Evolutionary conservation across 2,113 vertebrate genomes (phyloP).

Genomic region (Pleuronectes platessa): DNA sequence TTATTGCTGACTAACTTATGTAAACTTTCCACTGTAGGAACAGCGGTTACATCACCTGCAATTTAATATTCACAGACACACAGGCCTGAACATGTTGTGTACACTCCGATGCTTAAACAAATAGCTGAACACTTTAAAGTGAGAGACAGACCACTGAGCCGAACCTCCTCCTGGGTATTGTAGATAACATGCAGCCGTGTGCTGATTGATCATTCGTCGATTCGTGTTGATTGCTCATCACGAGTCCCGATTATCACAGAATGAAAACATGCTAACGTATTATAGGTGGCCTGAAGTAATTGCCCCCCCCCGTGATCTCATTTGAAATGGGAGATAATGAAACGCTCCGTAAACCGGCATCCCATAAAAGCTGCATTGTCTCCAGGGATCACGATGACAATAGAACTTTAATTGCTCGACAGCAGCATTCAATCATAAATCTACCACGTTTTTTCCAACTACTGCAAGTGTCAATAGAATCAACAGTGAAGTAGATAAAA

Average conservation of each 20-base stretch:
- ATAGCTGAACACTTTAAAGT: neutral
- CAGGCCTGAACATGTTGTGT: neutral
- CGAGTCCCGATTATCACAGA: conserved; percentile 41
- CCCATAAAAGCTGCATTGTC: conserved; percentile 43
- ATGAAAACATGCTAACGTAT: conserved; percentile 47
- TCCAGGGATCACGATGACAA: conserved; percentile 20
- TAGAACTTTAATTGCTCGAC: conserved; percentile 49
- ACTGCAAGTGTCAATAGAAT: conserved; percentile 2
- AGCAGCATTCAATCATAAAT: conserved; percentile 30
- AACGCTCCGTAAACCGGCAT: conserved; percentile 48
- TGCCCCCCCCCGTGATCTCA: conserved; percentile 51
- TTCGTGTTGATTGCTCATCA: conserved; percentile 37
- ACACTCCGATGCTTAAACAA: neutral
- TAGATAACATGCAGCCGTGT: neutral
- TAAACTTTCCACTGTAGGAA: too few species aligned
- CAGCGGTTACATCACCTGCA: neutral
- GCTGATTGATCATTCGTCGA: conserved; percentile 46
- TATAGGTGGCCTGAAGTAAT: conserved; percentile 50
- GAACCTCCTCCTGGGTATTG: neutral
- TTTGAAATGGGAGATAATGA: conserved; percentile 64
- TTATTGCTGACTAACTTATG: too few species aligned
- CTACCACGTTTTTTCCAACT: neutral
- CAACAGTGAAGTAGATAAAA: neutral
- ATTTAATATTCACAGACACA: neutral
- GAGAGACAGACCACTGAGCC: neutral